Evolutionary conservation across 2,888 invertebrate species (phyloP).

Genomic region (Diaprepes abbreviatus): DNA sequence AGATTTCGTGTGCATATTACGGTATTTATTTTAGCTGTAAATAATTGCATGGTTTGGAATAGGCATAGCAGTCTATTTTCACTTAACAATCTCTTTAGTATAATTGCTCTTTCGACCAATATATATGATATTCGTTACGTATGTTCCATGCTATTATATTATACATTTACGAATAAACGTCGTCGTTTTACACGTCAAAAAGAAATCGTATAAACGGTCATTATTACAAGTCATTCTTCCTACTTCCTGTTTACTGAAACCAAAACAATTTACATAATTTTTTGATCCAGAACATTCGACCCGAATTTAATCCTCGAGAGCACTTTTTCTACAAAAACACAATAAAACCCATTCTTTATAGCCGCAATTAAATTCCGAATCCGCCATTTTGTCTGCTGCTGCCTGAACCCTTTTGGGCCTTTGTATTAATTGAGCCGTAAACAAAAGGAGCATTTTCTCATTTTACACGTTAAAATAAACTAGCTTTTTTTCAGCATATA

Average conservation of each 20-base stretch:
- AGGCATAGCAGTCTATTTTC: no score
- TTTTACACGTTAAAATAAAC: neutral
- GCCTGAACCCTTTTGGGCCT: slow-evolving; percentile 9
- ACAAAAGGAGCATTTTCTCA: neutral
- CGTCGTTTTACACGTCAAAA: no score
- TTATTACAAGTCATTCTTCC: neutral
- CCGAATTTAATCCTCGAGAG: slow-evolving; percentile 4
- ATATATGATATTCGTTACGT: no score
- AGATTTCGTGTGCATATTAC: no score
- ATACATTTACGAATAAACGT: no score
- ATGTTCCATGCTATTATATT: no score
- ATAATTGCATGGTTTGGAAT: no score
- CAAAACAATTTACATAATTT: slow-evolving; percentile 14
- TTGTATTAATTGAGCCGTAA: slow-evolving; percentile 14
- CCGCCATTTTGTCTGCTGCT: slow-evolving; percentile 13
- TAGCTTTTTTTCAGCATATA: neutral
- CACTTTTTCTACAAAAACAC: slow-evolving; percentile 9
- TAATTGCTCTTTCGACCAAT: no score
- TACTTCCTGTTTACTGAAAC: neutral
- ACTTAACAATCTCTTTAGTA: no score
- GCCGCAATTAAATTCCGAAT: slow-evolving; percentile 13
- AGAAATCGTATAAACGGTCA: no score
- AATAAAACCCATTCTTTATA: slow-evolving; percentile 13
- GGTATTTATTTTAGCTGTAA: no score
- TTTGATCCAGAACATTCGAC: neutral